These are phyloP conservation scores for Glyptemys insculpta DNA, from an alignment of 2,797 vertebrate genomes.

Conservation along the genomic window DNA sequence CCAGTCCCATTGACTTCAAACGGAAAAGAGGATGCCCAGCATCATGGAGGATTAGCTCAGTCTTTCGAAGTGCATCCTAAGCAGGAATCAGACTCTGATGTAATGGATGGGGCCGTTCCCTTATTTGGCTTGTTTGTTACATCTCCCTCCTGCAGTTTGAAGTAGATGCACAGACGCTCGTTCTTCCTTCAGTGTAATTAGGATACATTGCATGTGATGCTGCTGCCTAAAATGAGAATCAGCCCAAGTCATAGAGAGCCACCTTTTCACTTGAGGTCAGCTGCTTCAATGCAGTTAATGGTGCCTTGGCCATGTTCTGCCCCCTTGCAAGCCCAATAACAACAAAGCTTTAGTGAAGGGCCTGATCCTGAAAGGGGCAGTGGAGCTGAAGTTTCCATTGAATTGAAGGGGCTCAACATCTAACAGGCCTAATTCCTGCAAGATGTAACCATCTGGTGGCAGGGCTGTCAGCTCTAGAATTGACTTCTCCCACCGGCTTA, in stretches of 20 bases:
- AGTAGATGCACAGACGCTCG: neutral
- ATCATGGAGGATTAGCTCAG: neutral
- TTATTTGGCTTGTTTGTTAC: neutral
- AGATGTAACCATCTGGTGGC: neutral
- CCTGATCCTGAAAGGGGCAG: neutral
- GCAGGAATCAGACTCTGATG: neutral
- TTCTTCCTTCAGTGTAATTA: accelerated
- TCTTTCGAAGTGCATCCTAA: neutral
- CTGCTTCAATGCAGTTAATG: neutral
- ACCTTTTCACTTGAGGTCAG: slow-evolving; percentile 19
- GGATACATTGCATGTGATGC: neutral
- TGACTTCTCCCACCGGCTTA: neutral
- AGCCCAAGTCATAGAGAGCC: neutral
- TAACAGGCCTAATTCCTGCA: neutral
- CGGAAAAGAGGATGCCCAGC: neutral
- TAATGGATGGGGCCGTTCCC: neutral
- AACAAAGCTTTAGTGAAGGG: neutral
- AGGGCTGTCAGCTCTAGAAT: neutral
- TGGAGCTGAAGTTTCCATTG: neutral
- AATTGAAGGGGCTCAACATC: neutral
- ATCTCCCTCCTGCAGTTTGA: neutral
- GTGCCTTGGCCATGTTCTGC: neutral
- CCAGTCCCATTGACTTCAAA: neutral
- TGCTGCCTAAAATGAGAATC: neutral
- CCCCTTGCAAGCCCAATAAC: neutral